Base-by-base conservation (phyloP, 1,140 invertebrate genomes). In the Oscheius sp. region DNA sequence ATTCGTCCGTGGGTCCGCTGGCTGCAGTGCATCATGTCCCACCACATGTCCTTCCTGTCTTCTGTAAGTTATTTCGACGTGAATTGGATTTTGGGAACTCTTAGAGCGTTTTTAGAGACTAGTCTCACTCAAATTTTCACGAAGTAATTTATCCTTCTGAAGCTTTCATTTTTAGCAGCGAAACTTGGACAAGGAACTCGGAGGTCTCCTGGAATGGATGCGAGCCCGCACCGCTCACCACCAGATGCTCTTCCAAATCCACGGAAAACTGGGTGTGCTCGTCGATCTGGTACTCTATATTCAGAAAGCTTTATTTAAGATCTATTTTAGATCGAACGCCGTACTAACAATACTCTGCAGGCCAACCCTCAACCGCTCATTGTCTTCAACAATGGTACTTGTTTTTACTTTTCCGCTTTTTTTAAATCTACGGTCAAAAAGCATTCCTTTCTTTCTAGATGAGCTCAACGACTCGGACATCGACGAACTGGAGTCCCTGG, bases 1-100 rank as follows among this genome's bases (percentile, higher is more conserved):
- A 75, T 75, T 65, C 68, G 68, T n/a, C 69, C 74, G 28, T 75
- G 55, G 34, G 52, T 75, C 26, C 68, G 69, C 38, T 75, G 74
- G 74, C 59, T 59, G 20, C 74, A 72, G 32, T 20, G 73, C 32
- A 36, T 46, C 3, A 34, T 75, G 32, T 71, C 68, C 1, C 32
- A 65, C 18, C 74, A 75, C 34, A 42, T 75, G 68, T 35, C 68
- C 3, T 75, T 65, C 46, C 45, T 75, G 1, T 38, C 73, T 28
- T 73, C 74, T n/a, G 61, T 75, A 18, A 71, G 61, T 71, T 68
- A n/a, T 52, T 64, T 68, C 23, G 23, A 26, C 18, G n/a, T 18
- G n/a, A 18, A 46, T 61, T 61, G 15, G 18, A 61, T 26, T 61
- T 61, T 61, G 18, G 38, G 26, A 61, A 18, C n/a, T 61, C 18